These are phyloP conservation scores for Spilosoma lubricipeda DNA, from an alignment of 2,888 invertebrate species.

Conservation along the genomic window DNA sequence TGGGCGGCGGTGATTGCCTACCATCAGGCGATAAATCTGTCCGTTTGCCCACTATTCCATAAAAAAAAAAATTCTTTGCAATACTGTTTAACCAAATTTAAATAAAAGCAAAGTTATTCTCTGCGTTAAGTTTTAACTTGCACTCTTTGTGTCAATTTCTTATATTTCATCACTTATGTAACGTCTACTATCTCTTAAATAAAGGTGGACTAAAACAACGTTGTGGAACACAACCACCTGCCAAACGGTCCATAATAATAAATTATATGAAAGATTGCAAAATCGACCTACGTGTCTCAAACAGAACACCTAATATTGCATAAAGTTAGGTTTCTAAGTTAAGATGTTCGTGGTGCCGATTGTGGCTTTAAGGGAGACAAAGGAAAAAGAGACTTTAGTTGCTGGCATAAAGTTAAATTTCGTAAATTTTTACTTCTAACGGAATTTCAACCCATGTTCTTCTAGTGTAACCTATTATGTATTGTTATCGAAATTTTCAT, in stretches of 20 bases:
- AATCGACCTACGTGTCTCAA: conserved; percentile 25
- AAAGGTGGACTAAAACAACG: conserved; percentile 45
- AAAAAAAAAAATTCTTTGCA: too few relatives aligned
- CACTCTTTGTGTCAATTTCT: not conserved
- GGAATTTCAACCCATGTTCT: conserved; percentile 37
- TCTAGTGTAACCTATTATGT: conserved; percentile 27
- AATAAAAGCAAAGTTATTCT: not conserved
- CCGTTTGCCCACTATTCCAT: too few relatives aligned
- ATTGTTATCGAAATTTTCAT: conserved; percentile 20
- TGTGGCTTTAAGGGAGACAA: conserved; percentile 8
- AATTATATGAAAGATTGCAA: conserved; percentile 33
- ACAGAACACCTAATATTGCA: conserved; percentile 31
- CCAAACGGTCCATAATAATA: conserved; percentile 46
- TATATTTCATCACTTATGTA: not conserved
- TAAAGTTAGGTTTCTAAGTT: conserved; percentile 33
- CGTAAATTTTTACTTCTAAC: conserved; percentile 24
- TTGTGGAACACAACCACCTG: conserved; percentile 44
- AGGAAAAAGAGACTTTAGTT: conserved; percentile 1
- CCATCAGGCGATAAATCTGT: too few relatives aligned
- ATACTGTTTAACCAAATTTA: too few relatives aligned
- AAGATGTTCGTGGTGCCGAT: conserved; percentile 37
- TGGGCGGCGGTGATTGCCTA: too few relatives aligned
- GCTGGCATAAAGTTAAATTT: conserved; percentile 20
- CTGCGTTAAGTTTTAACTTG: not conserved
- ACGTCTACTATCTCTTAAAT: not conserved